A percentile compares a stretch with the other conserved stretches of the same genome.
Evolutionary conservation across 2,888 invertebrate genomes (phyloP).

Genomic region (Drosophila percnosoma): DNA sequence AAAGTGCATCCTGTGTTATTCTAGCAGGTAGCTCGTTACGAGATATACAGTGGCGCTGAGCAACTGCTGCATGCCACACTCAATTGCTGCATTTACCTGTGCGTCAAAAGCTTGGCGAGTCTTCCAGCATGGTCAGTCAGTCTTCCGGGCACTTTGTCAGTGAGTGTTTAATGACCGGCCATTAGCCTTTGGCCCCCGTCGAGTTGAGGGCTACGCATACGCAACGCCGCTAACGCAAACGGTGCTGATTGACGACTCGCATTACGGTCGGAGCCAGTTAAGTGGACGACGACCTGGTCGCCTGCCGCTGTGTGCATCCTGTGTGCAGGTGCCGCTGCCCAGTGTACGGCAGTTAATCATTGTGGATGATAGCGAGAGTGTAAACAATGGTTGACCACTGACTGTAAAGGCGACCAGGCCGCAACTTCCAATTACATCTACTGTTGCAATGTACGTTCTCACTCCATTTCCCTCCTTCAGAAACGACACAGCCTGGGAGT

Average conservation of each 20-base stretch:
- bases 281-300: constrained; percentile 54
- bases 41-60: constrained; percentile 25
- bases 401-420: constrained; percentile 44
- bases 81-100: constrained; percentile 69
- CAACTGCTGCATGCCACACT: constrained; percentile 53
- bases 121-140: constrained; percentile 22
- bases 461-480: constrained; percentile 5
- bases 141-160: constrained; percentile 73
- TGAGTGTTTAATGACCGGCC: constrained; percentile 68
- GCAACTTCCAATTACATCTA: constrained; percentile 75
- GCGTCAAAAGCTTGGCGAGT: constrained; percentile 67
- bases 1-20: neutral
- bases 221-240: constrained; percentile 88
- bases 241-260: constrained; percentile 70
- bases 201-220: constrained; percentile 89
- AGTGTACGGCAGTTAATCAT: constrained; percentile 80
- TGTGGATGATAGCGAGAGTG: constrained; percentile 78
- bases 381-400: constrained; percentile 63
- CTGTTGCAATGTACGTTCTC: constrained; percentile 26
- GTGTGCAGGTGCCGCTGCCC: constrained; percentile 65
- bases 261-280: constrained; percentile 71
- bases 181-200: constrained; percentile 61
- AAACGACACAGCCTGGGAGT: constrained; percentile 40
- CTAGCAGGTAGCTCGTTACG: neutral
- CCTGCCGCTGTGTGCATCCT: constrained; percentile 63